Evolutionary conservation across 1,140 invertebrate species (phyloP).

Genomic region (Camponotus vicinus): DNA sequence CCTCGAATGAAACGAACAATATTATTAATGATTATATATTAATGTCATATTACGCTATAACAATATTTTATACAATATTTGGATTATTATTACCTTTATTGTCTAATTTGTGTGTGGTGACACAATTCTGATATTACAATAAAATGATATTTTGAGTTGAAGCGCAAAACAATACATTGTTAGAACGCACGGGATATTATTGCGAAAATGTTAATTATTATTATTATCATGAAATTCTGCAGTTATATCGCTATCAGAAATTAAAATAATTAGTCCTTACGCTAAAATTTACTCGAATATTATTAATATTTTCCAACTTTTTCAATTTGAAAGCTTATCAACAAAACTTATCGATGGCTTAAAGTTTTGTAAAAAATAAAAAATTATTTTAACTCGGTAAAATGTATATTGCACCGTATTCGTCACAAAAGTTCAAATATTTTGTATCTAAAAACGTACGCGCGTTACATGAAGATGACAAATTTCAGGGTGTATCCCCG

Average conservation of each 20-base stretch:
- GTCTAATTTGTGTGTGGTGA: not conserved
- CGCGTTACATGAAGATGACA: conserved; percentile 4
- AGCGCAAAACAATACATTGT: not conserved
- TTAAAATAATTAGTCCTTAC: not conserved
- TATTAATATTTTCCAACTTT: not conserved
- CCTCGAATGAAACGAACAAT: conserved; percentile 2
- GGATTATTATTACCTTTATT: not conserved
- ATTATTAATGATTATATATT: not conserved
- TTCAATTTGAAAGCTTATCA: not conserved
- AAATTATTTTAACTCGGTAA: not conserved
- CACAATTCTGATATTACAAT: not conserved
- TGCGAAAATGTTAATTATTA: not conserved
- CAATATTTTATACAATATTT: not conserved
- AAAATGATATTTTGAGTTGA: not conserved
- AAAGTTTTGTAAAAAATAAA: not conserved
- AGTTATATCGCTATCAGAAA: not conserved
- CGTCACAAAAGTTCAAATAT: not conserved
- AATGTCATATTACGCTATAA: not conserved
- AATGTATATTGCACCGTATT: not conserved
- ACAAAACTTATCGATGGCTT: too few relatives aligned
- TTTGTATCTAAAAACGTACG: not conserved
- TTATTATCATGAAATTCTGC: not conserved
- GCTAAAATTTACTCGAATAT: not conserved
- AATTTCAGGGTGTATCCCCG: conserved; percentile 42
- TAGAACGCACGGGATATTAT: not conserved